phyloP scores from a whole-genome alignment of 2,113 vertebrate species.

The Illadopsis cleaveri region DNA sequence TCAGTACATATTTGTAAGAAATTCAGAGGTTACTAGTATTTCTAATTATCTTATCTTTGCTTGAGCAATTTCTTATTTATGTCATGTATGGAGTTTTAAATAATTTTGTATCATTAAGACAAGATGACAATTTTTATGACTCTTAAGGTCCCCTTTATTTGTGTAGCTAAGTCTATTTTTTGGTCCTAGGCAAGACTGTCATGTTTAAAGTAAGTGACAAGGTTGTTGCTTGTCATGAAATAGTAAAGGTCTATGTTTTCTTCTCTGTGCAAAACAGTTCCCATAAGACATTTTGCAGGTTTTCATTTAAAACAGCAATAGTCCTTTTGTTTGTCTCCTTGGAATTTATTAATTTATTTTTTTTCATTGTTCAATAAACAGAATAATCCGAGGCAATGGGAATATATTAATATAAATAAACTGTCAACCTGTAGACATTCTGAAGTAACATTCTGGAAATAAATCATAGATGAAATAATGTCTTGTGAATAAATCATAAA shows the following conservation, averaged over 20 bases:
- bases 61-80: not conserved
- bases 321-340: not conserved
- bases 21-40: not conserved
- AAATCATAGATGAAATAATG: not conserved
- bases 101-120: not conserved
- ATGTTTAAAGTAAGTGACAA: not conserved
- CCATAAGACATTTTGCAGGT: not conserved
- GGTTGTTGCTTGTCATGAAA: not conserved
- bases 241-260: not conserved
- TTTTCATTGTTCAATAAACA: conserved; percentile 24
- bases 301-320: not conserved
- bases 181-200: not conserved
- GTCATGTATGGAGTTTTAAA: accelerated
- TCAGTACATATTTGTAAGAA: not conserved
- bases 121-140: not conserved
- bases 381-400: not conserved
- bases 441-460: not conserved
- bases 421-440: not conserved
- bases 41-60: not conserved
- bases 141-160: not conserved
- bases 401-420: conserved; percentile 31
- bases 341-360: not conserved
- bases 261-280: not conserved
- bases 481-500: not conserved
- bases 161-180: not conserved